Percentiles rank a stretch among this genome's conserved stretches.
Conservation (phyloP, 2,888 invertebrate species). For the Mystacides longicornis region DNA sequence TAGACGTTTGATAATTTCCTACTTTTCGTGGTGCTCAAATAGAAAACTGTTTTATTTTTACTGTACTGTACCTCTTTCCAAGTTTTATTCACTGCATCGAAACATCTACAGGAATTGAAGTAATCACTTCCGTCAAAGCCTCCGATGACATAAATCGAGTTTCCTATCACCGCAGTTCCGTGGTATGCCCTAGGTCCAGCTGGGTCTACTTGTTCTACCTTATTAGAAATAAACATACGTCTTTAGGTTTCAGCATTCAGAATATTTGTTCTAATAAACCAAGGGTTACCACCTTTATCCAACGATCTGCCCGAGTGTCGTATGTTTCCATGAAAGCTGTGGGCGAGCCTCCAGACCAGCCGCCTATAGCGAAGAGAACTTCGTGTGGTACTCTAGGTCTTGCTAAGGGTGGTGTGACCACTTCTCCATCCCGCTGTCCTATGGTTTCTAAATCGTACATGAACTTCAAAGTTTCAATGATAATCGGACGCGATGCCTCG, state of each 20-base stretch:
- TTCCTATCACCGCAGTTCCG: slow-evolving; percentile 82
- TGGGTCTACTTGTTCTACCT: slow-evolving; percentile 72
- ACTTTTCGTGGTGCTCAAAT: too few relatives aligned
- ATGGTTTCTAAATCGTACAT: slow-evolving; percentile 89
- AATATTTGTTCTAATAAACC: background rate
- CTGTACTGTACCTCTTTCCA: slow-evolving; percentile 68
- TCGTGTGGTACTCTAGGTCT: slow-evolving; percentile 81
- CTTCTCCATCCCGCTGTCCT: slow-evolving; percentile 66
- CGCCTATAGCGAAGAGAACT: slow-evolving; percentile 78
- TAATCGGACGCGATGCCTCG: slow-evolving; percentile 77
- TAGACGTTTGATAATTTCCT: too few relatives aligned
- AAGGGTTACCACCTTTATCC: slow-evolving; percentile 56
- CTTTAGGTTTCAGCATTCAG: background rate
- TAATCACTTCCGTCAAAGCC: slow-evolving; percentile 89
- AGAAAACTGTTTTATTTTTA: too few relatives aligned
- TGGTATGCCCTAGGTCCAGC: slow-evolving; percentile 86
- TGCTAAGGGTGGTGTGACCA: slow-evolving; percentile 77
- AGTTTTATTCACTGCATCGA: slow-evolving; percentile 73
- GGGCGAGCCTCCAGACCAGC: slow-evolving; percentile 58
- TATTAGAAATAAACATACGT: slow-evolving; percentile 5
- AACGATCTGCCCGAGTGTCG: slow-evolving; percentile 82
- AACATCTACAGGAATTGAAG: slow-evolving; percentile 80
- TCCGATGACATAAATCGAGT: slow-evolving; percentile 81
- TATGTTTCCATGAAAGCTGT: slow-evolving; percentile 73
- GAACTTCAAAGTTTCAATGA: slow-evolving; percentile 86